Conservation (phyloP, 2,888 invertebrate species). For the Thymelicus acteon region DNA sequence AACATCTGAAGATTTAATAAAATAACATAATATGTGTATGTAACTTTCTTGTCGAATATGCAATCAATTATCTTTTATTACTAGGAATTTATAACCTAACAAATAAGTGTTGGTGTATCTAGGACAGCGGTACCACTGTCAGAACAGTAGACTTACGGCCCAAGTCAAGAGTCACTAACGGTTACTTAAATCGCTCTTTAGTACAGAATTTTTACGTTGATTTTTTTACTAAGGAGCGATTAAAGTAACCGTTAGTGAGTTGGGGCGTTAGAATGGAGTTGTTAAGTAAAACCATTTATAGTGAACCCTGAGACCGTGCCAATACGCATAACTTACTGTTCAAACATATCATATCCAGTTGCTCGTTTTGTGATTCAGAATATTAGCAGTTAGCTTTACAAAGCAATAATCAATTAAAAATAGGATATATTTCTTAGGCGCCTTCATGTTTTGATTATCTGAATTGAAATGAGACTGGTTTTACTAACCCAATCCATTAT, state of each 20-base stretch:
- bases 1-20: too few species aligned
- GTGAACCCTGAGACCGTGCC: conserved; percentile 6
- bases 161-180: too few species aligned
- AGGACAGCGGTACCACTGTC: neutral
- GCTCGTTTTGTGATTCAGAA: neutral
- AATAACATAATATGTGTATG: too few species aligned
- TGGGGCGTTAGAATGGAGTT: neutral
- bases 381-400: conserved; percentile 2
- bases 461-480: conserved; percentile 3
- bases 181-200: too few species aligned
- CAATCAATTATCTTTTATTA: neutral
- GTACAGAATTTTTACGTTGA: too few species aligned
- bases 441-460: neutral
- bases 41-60: too few species aligned
- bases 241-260: too few species aligned
- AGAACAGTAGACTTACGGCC: neutral
- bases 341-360: conserved; percentile 5
- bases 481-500: neutral
- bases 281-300: neutral
- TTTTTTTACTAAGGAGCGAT: too few species aligned
- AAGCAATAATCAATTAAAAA: neutral
- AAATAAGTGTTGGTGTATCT: too few species aligned
- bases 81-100: neutral
- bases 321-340: conserved; percentile 15
- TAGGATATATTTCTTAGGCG: neutral